Percentiles rank a stretch among this genome's conserved stretches.
Conservation (phyloP, 2,888 invertebrate species). For the Steinernema carpocapsae region DNA sequence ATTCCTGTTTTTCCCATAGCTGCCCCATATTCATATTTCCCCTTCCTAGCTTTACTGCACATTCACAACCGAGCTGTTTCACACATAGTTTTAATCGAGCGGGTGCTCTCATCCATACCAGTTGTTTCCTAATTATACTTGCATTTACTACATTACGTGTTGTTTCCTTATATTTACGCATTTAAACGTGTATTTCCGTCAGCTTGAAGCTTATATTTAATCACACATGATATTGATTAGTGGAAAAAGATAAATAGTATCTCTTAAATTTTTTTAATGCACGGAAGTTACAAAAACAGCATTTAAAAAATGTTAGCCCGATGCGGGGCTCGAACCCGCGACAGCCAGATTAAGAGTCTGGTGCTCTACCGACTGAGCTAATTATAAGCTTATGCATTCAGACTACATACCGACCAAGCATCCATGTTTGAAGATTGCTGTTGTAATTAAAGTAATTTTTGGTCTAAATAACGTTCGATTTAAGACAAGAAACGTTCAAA, state of each 20-base stretch:
- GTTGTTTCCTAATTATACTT: slow-evolving; percentile 1
- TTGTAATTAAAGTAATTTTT: no score
- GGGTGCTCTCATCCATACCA: slow-evolving; percentile 20
- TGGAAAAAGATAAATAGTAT: no score
- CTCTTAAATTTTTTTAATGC: no score
- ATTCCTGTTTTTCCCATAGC: slow-evolving; percentile 15
- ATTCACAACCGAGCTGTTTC: slow-evolving; percentile 32
- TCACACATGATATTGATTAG: no score
- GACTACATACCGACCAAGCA: no score
- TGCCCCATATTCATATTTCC: neutral
- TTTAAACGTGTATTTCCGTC: slow-evolving; percentile 8
- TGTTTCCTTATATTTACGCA: no score
- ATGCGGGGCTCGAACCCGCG: slow-evolving; percentile 68
- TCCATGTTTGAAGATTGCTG: no score
- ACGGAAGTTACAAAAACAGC: no score
- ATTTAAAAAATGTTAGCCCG: slow-evolving; percentile 50
- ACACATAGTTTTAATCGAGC: slow-evolving; percentile 32
- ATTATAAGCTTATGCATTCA: no score
- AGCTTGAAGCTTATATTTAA: slow-evolving; percentile 2
- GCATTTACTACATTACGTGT: no score
- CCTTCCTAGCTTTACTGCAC: slow-evolving; percentile 21
- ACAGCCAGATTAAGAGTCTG: slow-evolving; percentile 68
- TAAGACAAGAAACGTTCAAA: no score
- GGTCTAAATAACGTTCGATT: no score
- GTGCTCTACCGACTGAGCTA: slow-evolving; percentile 68